Evolutionary conservation across 2,797 vertebrate species (phyloP).

Genomic region (Harpagifer antarcticus): DNA sequence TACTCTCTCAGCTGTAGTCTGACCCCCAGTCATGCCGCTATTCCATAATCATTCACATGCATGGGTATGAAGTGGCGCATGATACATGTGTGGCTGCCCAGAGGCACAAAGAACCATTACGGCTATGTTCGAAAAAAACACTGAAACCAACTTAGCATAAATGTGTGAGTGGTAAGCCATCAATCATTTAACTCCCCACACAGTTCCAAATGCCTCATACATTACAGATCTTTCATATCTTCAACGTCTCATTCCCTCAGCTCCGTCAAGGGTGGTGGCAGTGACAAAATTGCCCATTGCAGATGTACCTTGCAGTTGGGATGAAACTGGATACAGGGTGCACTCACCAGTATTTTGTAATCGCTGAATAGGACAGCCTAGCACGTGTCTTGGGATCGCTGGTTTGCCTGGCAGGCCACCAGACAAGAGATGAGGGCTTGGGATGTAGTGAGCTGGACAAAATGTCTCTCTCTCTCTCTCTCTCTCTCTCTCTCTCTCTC

Average conservation of each 20-base stretch:
- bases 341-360: conserved; percentile 32
- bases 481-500: conserved; percentile 13
- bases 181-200: conserved; percentile 72
- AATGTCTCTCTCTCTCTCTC: conserved; percentile 44
- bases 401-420: conserved; percentile 65
- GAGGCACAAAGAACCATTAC: conserved; percentile 60
- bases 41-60: conserved; percentile 55
- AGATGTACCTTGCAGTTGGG: conserved; percentile 45
- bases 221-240: conserved; percentile 67
- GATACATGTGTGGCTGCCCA: conserved; percentile 52
- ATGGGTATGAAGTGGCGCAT: conserved; percentile 38
- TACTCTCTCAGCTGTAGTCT: conserved; percentile 45
- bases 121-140: conserved; percentile 57
- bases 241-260: conserved; percentile 27
- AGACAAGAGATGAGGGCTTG: conserved; percentile 53
- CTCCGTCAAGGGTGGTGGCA: conserved; percentile 47
- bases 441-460: conserved; percentile 59
- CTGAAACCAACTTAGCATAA: conserved; percentile 67
- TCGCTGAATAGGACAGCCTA: conserved; percentile 54
- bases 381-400: conserved; percentile 52
- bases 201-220: conserved; percentile 53
- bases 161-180: conserved; percentile 63
- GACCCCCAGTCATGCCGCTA: conserved; percentile 50
- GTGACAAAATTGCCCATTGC: conserved; percentile 46
- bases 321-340: conserved; percentile 49